These are phyloP conservation scores for Balanococcus diminutus DNA, from an alignment of 2,888 invertebrate genomes.

Conservation along the genomic window DNA sequence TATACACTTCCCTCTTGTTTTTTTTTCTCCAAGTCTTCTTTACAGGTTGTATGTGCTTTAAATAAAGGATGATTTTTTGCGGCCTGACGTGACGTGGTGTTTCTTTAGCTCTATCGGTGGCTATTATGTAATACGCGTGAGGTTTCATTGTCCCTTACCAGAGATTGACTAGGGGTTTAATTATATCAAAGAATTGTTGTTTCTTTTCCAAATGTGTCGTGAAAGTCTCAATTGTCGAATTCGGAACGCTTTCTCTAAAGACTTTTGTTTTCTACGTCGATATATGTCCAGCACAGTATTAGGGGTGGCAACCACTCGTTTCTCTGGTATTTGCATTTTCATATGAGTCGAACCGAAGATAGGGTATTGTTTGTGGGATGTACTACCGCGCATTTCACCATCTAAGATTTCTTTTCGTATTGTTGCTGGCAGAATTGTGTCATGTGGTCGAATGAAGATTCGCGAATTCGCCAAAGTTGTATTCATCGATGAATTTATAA, in stretches of 20 bases:
- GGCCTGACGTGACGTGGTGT: neutral
- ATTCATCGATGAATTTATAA: too few relatives aligned
- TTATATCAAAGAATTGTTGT: neutral
- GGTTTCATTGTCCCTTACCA: neutral
- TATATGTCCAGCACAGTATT: neutral
- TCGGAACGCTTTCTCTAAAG: conserved; percentile 36
- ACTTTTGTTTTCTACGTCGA: conserved; percentile 9
- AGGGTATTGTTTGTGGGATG: neutral
- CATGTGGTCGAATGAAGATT: too few relatives aligned
- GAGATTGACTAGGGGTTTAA: neutral
- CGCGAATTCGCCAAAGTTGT: too few relatives aligned
- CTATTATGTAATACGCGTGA: neutral
- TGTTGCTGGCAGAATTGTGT: too few relatives aligned
- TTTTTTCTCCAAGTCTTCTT: neutral
- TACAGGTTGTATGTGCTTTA: neutral
- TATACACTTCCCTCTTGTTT: neutral
- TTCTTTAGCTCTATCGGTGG: neutral
- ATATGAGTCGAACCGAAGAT: neutral
- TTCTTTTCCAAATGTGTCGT: neutral
- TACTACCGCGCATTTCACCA: neutral
- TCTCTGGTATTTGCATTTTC: neutral
- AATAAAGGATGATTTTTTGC: conserved; percentile 26
- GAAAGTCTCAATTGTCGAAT: neutral
- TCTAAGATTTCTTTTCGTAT: neutral
- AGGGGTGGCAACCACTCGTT: too few relatives aligned